phyloP scores from a whole-genome alignment of 1,140 invertebrate species.

The Conopomorpha cramerella region DNA sequence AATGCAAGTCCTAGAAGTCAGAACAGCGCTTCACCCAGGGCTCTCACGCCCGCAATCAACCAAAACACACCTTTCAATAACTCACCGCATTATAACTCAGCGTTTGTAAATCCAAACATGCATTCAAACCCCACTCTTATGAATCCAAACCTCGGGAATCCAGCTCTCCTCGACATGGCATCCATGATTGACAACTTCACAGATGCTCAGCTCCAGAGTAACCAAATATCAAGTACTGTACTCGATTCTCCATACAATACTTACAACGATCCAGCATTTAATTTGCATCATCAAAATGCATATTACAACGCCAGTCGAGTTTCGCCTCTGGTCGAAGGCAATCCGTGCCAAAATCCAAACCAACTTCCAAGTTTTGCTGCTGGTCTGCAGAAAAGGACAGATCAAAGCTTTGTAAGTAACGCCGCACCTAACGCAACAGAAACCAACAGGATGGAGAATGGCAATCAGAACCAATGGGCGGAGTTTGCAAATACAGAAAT shows the following conservation, averaged over 20 bases:
- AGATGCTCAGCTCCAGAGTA: slow-evolving; percentile 77
- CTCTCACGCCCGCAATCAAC: slow-evolving; percentile 37
- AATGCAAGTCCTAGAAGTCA: slow-evolving; percentile 47
- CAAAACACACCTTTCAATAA: slow-evolving; percentile 43
- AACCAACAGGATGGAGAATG: slow-evolving; percentile 64
- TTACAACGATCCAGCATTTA: slow-evolving; percentile 62
- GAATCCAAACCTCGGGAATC: slow-evolving; percentile 58
- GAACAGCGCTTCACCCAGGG: slow-evolving; percentile 43
- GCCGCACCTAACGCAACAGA: slow-evolving; percentile 44
- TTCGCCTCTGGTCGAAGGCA: slow-evolving; percentile 32
- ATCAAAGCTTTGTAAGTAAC: slow-evolving; percentile 42
- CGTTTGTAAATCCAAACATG: slow-evolving; percentile 55
- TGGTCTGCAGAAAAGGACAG: slow-evolving; percentile 42
- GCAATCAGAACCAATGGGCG: slow-evolving; percentile 58
- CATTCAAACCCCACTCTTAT: slow-evolving; percentile 41
- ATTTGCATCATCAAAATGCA: slow-evolving; percentile 48
- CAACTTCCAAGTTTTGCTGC: slow-evolving; percentile 38
- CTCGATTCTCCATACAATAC: slow-evolving; percentile 71
- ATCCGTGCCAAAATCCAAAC: slow-evolving; percentile 29
- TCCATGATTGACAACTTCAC: slow-evolving; percentile 75
- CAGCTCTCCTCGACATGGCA: slow-evolving; percentile 69
- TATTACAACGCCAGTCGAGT: slow-evolving; percentile 40
- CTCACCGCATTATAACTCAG: slow-evolving; percentile 59
- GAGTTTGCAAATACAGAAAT: slow-evolving; percentile 52
- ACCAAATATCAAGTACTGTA: slow-evolving; percentile 80